phyloP scores from a whole-genome alignment of 30 jellyfish, hydroid and myxozoan genomes.

The Hydractinia echinata region DNA sequence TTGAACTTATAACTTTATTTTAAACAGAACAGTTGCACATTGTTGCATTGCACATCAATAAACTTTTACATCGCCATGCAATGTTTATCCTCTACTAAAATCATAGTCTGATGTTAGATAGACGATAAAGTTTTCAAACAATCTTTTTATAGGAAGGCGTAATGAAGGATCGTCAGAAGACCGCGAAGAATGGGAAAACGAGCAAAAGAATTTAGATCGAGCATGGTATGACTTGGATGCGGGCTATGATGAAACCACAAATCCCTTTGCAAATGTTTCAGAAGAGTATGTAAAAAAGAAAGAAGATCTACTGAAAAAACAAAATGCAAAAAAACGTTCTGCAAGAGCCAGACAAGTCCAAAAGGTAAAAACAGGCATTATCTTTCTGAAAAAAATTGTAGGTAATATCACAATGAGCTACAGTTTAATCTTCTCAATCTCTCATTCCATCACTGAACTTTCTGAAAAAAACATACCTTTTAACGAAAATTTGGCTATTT shows the following conservation, averaged over 20 bases:
- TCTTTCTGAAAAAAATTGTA: too few species aligned
- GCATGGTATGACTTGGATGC: constrained; percentile 99
- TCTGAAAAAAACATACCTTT: too few species aligned
- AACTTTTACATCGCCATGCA: too few species aligned
- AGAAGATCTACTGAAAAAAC: constrained; percentile 83
- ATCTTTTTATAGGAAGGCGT: not conserved
- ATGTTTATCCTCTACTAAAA: too few species aligned
- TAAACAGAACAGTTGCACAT: not conserved
- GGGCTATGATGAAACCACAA: constrained; percentile 87
- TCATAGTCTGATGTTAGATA: too few species aligned
- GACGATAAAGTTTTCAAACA: too few species aligned
- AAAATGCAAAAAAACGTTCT: constrained; percentile 64
- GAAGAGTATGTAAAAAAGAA: constrained; percentile 93
- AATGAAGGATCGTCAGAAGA: not conserved
- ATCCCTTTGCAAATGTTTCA: constrained; percentile 86
- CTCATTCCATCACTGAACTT: too few species aligned
- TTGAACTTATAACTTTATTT: too few species aligned
- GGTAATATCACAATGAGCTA: too few species aligned
- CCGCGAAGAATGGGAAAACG: constrained; percentile 39
- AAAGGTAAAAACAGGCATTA: constrained; percentile 41
- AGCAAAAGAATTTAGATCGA: constrained; percentile 67
- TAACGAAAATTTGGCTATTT: too few species aligned
- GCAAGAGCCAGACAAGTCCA: constrained; percentile 98
- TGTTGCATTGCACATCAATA: not conserved
- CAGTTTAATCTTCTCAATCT: too few species aligned